These are phyloP conservation scores for Manacus vitellinus DNA, from an alignment of 2,113 vertebrate genomes.

Conservation along the genomic window DNA sequence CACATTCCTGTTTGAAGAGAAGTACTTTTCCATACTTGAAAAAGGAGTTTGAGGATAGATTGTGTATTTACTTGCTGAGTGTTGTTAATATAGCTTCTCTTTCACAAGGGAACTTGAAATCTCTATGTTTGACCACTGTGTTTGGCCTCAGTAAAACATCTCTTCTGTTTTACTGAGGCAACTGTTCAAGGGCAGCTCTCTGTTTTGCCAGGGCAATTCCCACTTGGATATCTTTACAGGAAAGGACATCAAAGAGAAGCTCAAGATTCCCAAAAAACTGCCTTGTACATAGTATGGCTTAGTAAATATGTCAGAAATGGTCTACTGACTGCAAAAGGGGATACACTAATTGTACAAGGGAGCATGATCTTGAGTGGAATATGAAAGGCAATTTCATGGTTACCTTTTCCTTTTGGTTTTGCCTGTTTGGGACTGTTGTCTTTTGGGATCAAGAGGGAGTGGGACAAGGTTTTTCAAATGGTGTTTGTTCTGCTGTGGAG, in stretches of 20 bases:
- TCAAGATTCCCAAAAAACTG: background rate
- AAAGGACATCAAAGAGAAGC: background rate
- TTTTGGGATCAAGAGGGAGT: background rate
- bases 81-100: background rate
- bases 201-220: background rate
- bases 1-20: background rate
- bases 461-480: background rate
- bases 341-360: background rate
- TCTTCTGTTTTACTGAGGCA: background rate
- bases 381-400: background rate
- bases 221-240: background rate
- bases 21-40: background rate
- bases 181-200: background rate
- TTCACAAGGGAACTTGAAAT: background rate
- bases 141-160: background rate
- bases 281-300: accelerated
- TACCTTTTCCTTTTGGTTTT: background rate
- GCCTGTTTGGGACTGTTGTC: background rate
- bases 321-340: background rate
- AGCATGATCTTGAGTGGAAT: background rate
- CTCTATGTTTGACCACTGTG: background rate
- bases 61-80: background rate
- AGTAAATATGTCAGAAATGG: background rate
- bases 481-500: background rate
- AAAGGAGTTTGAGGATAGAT: background rate